Conservation (phyloP, 2,888 invertebrate species). For the Dryadula phaetusa region DNA sequence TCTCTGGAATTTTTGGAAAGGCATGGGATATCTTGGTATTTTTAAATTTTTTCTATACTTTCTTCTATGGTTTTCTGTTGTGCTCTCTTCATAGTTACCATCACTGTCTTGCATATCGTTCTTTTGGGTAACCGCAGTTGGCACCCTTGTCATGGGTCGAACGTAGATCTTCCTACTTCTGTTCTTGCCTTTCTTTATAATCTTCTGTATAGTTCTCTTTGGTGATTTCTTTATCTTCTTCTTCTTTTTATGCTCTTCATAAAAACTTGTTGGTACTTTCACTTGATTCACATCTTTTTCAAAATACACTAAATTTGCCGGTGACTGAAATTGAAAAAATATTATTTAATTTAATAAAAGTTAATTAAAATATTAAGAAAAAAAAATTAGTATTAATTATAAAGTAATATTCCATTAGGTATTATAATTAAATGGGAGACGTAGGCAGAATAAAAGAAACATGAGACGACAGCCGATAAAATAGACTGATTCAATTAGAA, state of each 20-base stretch:
- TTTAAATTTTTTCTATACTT: conserved; percentile 57
- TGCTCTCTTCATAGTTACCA: conserved; percentile 52
- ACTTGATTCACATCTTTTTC: conserved; percentile 69
- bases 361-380: too few species aligned
- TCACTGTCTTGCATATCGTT: conserved; percentile 46
- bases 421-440: too few species aligned
- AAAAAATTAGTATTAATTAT: too few species aligned
- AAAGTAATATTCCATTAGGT: too few species aligned
- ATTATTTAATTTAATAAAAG: background rate
- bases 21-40: conserved; percentile 62
- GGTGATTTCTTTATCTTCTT: conserved; percentile 61
- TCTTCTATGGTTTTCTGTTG: conserved; percentile 59
- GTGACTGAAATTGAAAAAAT: conserved; percentile 27
- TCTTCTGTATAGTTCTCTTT: conserved; percentile 73
- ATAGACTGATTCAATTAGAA: too few species aligned
- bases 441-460: too few species aligned
- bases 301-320: conserved; percentile 58
- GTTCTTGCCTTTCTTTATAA: conserved; percentile 67
- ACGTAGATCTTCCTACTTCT: conserved; percentile 61
- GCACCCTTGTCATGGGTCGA: conserved; percentile 49
- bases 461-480: too few species aligned
- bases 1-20: conserved; percentile 62
- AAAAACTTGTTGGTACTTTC: conserved; percentile 58
- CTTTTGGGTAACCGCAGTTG: conserved; percentile 51
- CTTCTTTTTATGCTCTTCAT: conserved; percentile 57